Percentiles rank a stretch among this genome's conserved stretches.
Evolutionary conservation across 2,113 vertebrate species (phyloP).

Genomic region (Petrocephalus microphthalmus): DNA sequence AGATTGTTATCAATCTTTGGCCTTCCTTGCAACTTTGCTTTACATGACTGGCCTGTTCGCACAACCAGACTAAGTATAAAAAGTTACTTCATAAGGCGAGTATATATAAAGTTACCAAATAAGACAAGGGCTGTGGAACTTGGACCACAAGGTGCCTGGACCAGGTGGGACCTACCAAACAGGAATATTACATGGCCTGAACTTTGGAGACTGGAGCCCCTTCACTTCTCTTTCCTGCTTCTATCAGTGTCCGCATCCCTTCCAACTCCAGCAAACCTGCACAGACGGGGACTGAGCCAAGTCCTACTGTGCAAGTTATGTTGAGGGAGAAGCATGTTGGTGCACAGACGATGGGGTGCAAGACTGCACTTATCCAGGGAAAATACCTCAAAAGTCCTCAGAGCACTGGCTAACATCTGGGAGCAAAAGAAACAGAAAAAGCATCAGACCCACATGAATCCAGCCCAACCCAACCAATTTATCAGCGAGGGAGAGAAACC

Average conservation of each 20-base stretch:
- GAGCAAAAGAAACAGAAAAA: slow-evolving; percentile 12
- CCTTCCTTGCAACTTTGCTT: too few relatives aligned
- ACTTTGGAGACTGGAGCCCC: slow-evolving; percentile 13
- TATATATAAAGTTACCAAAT: too few relatives aligned
- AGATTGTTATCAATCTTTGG: too few relatives aligned
- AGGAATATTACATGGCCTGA: slow-evolving; percentile 6
- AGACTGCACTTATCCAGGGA: slow-evolving; percentile 12
- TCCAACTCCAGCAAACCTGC: too few relatives aligned
- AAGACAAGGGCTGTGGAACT: not conserved
- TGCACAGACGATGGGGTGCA: not conserved
- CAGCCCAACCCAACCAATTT: not conserved
- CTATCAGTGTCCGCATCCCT: not conserved
- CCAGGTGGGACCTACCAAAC: slow-evolving; percentile 24
- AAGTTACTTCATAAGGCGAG: not conserved
- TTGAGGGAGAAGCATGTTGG: not conserved
- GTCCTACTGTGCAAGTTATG: slow-evolving; percentile 1
- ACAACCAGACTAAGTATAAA: not conserved
- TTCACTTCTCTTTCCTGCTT: slow-evolving; percentile 20
- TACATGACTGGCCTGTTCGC: too few relatives aligned
- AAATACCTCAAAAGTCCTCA: slow-evolving; percentile 1
- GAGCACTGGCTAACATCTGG: not conserved
- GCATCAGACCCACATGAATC: slow-evolving; percentile 14
- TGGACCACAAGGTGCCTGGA: slow-evolving; percentile 21
- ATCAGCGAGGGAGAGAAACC: slow-evolving; percentile 20
- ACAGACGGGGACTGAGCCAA: too few relatives aligned